Conservation (phyloP, 2,888 invertebrate species). For the Eilema depressum region DNA sequence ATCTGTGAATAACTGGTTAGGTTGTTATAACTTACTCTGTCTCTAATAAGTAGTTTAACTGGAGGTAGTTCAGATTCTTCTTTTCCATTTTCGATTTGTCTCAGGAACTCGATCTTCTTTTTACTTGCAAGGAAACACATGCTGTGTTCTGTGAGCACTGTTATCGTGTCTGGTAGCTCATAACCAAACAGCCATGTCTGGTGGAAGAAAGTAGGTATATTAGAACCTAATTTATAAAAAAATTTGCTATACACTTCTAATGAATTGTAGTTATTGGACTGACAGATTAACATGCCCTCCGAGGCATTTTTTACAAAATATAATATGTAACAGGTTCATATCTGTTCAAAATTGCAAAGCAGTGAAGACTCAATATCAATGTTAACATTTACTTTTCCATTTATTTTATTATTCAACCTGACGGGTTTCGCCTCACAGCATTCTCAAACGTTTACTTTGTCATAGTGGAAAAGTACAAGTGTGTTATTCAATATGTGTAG, state of each 20-base stretch:
- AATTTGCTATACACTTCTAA: not conserved
- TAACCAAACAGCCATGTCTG: conserved; percentile 99
- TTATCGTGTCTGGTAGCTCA: conserved; percentile 98
- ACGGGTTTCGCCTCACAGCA: too few species aligned
- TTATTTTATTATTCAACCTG: too few species aligned
- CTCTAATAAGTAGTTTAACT: conserved; percentile 94
- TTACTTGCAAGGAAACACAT: conserved; percentile 98
- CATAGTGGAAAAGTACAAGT: too few species aligned
- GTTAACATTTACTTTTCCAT: too few species aligned
- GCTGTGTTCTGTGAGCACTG: conserved; percentile 94
- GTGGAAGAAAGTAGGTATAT: conserved; percentile 28
- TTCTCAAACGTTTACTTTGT: too few species aligned
- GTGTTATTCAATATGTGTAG: too few species aligned
- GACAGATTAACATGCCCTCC: too few species aligned
- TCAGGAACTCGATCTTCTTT: conserved; percentile 98
- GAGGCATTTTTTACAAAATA: too few species aligned
- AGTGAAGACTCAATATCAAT: too few species aligned
- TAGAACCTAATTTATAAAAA: not conserved
- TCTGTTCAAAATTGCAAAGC: too few species aligned
- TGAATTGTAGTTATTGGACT: not conserved
- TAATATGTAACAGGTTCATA: too few species aligned
- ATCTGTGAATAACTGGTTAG: not conserved
- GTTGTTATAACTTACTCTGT: conserved; percentile 89
- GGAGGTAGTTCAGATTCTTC: conserved; percentile 93
- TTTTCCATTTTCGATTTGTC: conserved; percentile 94